Base-by-base conservation (phyloP, 2,113 vertebrate genomes). In the Sphyrna mokarran region DNA sequence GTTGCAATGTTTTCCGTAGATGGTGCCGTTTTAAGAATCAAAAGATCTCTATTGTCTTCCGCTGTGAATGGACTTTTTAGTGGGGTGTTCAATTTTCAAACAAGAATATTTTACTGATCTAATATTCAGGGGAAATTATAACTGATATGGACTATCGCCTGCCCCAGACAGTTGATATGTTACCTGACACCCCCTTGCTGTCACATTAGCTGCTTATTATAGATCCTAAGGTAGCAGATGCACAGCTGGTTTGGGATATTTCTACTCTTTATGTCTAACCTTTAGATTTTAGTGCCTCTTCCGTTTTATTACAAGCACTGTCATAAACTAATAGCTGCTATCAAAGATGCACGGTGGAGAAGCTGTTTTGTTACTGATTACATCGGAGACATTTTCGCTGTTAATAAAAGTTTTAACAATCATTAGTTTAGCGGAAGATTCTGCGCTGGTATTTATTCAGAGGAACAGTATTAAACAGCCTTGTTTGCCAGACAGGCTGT, bases 211-310 rank as follows among this genome's bases (percentile, higher is more conserved):
- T 54, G 94, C 43, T 95, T 76, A 69, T 95, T 95, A 95, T 72
- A 48, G 69, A 95, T 95, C 94, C 94, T 95, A 68, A 95, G 69
- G 94, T 76, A 95, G 69, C 69, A 76, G 94, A 76, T 76, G 69
- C 54, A 69, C 94, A 95, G 94, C 94, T 95, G 94, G 40, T 95
- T 54, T 29, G 94, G 69, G 94, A 72, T 72, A 95, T 95, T 72
- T 72, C 94, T 48, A 72, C 94, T 48, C 94, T 95, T 95, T 95
- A 95, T 76, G 94, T 48, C 94, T 95, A 95, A 95, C 94, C 94
- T 95, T 95, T 95, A 95, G 94, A 95, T 95, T 95, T 95, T 95
- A 95, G 22, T 95, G 69, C 26, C 94, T 76, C 37, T 54, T 95
- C 43, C 70, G 72, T 23, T 76, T 95, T 95, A 95, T 95, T 95